These are phyloP conservation scores for Archegozetes longisetosus DNA, from an alignment of 1,140 invertebrate species.

Conservation along the genomic window DNA sequence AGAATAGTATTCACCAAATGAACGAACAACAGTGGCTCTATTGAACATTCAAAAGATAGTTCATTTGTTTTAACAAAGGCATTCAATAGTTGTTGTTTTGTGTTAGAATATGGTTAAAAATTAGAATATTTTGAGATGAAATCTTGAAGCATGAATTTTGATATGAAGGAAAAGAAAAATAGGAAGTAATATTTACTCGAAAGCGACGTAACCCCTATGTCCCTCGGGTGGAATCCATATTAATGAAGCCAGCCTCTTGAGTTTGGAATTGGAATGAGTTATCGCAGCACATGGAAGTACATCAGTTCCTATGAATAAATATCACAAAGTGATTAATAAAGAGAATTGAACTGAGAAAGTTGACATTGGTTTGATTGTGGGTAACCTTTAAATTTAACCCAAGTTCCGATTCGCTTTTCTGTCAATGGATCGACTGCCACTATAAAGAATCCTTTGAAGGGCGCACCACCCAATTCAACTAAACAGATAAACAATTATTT, in stretches of 20 bases:
- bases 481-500: constrained; percentile 6
- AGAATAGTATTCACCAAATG: constrained; percentile 15
- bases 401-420: constrained; percentile 19
- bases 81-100: too few species aligned
- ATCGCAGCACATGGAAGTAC: constrained; percentile 21
- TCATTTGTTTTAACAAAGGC: background rate
- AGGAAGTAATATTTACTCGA: constrained; percentile 22
- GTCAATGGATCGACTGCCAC: constrained; percentile 20
- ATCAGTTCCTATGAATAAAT: constrained; percentile 3
- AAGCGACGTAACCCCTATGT: constrained; percentile 19
- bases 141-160: too few species aligned
- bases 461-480: constrained; percentile 19
- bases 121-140: too few species aligned
- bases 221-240: constrained; percentile 20
- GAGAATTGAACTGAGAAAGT: background rate
- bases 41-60: background rate
- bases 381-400: constrained; percentile 18
- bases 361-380: background rate
- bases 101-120: too few species aligned
- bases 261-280: constrained; percentile 18
- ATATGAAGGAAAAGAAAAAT: too few species aligned
- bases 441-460: constrained; percentile 21
- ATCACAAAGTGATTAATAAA: background rate
- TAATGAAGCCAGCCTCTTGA: constrained; percentile 18
- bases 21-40: constrained; percentile 16